phyloP scores from a whole-genome alignment of 2,113 vertebrate genomes.

The Erythrocercus mccallii region DNA sequence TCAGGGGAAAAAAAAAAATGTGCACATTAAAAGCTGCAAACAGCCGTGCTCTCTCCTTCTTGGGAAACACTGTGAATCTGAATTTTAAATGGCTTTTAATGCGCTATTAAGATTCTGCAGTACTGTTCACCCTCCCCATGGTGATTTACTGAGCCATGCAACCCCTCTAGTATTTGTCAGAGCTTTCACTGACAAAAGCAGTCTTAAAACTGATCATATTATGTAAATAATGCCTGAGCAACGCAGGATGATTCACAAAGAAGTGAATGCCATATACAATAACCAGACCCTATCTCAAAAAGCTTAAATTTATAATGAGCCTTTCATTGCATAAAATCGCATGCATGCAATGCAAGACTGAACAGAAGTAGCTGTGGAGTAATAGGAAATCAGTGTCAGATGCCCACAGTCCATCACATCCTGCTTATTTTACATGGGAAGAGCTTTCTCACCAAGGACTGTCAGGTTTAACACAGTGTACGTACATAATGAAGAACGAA shows the following conservation, averaged over 20 bases:
- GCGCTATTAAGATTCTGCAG: not conserved
- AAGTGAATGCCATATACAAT: not conserved
- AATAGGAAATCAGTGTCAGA: not conserved
- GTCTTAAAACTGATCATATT: not conserved
- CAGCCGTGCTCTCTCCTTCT: not conserved
- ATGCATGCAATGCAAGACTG: not conserved
- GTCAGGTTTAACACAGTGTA: not conserved
- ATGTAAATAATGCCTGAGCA: not conserved
- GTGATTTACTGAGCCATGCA: not conserved
- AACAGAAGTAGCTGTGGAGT: not conserved
- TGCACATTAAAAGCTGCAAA: not conserved
- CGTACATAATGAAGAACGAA: not conserved
- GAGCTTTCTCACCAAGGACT: not conserved
- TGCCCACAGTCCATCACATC: not conserved
- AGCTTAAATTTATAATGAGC: not conserved
- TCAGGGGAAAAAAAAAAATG: not conserved
- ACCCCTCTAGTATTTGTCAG: not conserved
- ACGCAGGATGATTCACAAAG: not conserved
- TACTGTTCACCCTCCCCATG: not conserved
- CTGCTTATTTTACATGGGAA: not conserved
- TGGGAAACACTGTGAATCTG: not conserved
- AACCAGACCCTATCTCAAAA: not conserved
- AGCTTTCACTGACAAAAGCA: not conserved
- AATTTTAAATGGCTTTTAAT: slow-evolving; percentile 1
- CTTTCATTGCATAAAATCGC: not conserved